Conservation (phyloP, 2,888 invertebrate species). For the Trissonchulus sp. region DNA sequence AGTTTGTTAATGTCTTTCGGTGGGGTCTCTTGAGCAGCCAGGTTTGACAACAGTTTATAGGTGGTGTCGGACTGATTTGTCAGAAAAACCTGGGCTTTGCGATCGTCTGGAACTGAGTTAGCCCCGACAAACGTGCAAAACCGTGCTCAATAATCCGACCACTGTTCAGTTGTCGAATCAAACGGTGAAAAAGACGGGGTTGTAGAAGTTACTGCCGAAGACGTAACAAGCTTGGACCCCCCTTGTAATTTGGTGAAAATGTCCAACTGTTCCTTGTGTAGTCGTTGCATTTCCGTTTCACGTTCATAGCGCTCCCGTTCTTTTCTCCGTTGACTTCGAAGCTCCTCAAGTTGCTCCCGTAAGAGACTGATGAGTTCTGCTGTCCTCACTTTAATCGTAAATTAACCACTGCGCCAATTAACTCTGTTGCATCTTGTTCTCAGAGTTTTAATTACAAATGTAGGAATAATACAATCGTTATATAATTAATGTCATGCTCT, state of each 20-base stretch:
- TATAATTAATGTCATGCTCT: no score
- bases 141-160: slow-evolving; percentile 13
- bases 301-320: no score
- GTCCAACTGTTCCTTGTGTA: not conserved
- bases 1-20: slow-evolving; percentile 12
- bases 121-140: slow-evolving; percentile 14
- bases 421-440: no score
- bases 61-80: not conserved
- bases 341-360: no score
- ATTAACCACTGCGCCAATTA: no score
- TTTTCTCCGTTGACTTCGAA: no score
- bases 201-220: no score
- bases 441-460: no score
- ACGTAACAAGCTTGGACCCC: not conserved
- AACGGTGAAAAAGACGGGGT: not conserved
- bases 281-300: no score
- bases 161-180: slow-evolving; percentile 1
- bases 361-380: no score
- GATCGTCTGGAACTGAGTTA: not conserved
- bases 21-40: not conserved
- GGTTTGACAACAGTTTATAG: not conserved
- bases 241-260: not conserved
- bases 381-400: no score
- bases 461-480: no score
- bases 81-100: not conserved